phyloP scores from a whole-genome alignment of 2,888 invertebrate genomes.

The Iphiclides podalirius region DNA sequence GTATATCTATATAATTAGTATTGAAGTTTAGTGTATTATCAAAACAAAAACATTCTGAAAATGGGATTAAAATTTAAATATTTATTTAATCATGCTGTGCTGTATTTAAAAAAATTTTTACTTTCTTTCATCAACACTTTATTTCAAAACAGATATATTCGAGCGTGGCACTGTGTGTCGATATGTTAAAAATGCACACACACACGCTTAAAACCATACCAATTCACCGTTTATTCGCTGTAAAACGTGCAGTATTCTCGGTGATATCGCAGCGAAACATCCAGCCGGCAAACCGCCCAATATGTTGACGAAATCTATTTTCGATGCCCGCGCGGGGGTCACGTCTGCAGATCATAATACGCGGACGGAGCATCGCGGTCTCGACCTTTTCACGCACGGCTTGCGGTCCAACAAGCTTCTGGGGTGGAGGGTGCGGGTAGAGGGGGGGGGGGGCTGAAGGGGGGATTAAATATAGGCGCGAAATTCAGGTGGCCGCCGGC shows the following conservation, averaged over 20 bases:
- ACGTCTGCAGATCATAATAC: slow-evolving; percentile 21
- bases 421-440: slow-evolving; percentile 30
- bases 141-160: too few species aligned
- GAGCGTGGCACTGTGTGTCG: too few species aligned
- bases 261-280: slow-evolving; percentile 19
- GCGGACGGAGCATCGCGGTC: slow-evolving; percentile 28
- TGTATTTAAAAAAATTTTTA: too few species aligned
- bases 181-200: too few species aligned
- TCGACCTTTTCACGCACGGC: slow-evolving; percentile 58
- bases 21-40: too few species aligned
- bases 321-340: slow-evolving; percentile 23
- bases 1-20: too few species aligned
- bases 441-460: slow-evolving; percentile 9
- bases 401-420: slow-evolving; percentile 48
- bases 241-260: slow-evolving; percentile 12
- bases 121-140: too few species aligned
- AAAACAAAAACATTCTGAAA: too few species aligned
- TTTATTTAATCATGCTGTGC: too few species aligned
- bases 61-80: too few species aligned
- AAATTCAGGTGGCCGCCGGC: slow-evolving; percentile 30
- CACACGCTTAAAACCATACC: too few species aligned
- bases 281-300: slow-evolving; percentile 27
- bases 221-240: too few species aligned
- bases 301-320: slow-evolving; percentile 32
- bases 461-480: slow-evolving; percentile 30